phyloP scores from a whole-genome alignment of 2,797 vertebrate genomes.

The Myiothlypis coronata region DNA sequence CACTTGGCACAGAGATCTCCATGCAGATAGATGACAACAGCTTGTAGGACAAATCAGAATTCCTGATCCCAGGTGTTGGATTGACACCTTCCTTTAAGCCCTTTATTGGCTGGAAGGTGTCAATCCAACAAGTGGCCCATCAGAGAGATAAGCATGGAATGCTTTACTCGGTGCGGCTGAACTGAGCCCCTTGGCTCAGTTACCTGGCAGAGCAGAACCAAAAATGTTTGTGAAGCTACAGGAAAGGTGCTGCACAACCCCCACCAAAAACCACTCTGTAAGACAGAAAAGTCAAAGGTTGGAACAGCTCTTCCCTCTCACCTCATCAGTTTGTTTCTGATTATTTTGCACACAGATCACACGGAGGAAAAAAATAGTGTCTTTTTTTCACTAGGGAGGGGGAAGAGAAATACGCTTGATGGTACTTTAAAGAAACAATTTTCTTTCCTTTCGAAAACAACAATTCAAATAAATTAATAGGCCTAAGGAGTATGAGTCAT shows the following conservation, averaged over 20 bases:
- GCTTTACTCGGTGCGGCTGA: not conserved
- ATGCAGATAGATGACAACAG: not conserved
- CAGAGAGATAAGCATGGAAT: not conserved
- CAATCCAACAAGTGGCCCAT: not conserved
- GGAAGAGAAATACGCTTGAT: not conserved
- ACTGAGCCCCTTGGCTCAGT: not conserved
- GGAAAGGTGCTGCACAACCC: not conserved
- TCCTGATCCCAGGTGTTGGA: not conserved
- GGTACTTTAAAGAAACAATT: not conserved
- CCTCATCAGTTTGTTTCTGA: not conserved
- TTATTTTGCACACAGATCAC: not conserved
- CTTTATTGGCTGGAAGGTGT: not conserved
- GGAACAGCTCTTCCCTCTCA: not conserved
- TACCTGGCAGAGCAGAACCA: not conserved
- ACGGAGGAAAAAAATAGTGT: not conserved
- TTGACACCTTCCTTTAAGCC: not conserved
- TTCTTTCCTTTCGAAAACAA: constrained; percentile 34
- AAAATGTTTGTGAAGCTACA: not conserved
- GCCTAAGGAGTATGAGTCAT: not conserved
- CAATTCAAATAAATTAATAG: constrained; percentile 9
- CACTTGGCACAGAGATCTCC: not conserved
- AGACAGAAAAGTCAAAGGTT: not conserved
- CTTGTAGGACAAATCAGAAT: not conserved
- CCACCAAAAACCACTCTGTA: not conserved
- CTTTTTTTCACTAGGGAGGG: not conserved